Base-by-base conservation (phyloP, 1,140 invertebrate species). In the Heliconius himera region DNA sequence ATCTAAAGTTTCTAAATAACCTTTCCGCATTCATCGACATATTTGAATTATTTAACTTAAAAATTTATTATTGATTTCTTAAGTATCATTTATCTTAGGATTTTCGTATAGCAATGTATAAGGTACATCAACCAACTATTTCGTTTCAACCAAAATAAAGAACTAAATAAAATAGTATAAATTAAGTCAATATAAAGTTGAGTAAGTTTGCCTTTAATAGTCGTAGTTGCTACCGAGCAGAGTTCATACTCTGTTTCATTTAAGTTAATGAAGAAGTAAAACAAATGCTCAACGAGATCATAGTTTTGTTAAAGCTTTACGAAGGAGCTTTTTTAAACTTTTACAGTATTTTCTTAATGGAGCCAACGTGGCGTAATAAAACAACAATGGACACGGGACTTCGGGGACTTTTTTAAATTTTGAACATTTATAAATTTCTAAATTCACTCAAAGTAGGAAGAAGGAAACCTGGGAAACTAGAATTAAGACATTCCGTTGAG, bases 121-220 rank as follows among this genome's bases (percentile, higher is more conserved):
- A 60, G 5, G 1, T 20, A 51, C 3, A 60, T 60, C 8, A 26
- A 60, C 8, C n/a, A 22, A 60, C 20, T n/a, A 22, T 60, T 60
- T 22, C 20, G 20, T 60, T 60, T 60, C 8, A 60, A 51, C 6
- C 49, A 51, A 60, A 60, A n/a, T 60, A 60, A 60, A n/a, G 8
- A 60, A 60, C 46, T 36, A 60, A 20, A 20, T 74, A 56, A 46
- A 74, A 74, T 71, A 73, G 41, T 73, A 79, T 29, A 20, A 56
- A 56, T 60, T 60, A 60, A 60, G 54, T 60, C 54, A 60, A 60
- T 60, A 60, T 60, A 60, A 60, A 60, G n/a, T 60, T 22, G 54
- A 66, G 60, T 66, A 66, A 66, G 60, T 66, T 66, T 66, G 60
- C 60, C 56, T 66, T 66, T 66, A 66, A 66, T 26, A 29, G 60